phyloP scores from a whole-genome alignment of 2,113 vertebrate species.

The Ceyx melanurus region DNA sequence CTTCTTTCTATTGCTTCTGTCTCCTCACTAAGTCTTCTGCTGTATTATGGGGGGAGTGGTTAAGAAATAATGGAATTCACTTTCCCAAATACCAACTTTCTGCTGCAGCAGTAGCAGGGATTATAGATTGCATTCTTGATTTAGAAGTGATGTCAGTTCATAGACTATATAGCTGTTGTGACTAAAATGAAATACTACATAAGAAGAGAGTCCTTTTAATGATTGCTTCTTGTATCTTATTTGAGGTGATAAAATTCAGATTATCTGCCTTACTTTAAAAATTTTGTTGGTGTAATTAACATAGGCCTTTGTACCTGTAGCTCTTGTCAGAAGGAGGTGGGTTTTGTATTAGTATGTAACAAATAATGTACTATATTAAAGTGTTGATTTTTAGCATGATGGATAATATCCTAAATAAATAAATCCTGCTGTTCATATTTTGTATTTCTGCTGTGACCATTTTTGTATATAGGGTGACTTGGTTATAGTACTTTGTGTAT shows the following conservation, averaged over 20 bases:
- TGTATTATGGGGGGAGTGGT: background rate
- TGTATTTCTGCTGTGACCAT: background rate
- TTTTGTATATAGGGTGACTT: background rate
- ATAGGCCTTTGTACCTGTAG: background rate
- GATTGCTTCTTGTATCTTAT: background rate
- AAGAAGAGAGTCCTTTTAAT: background rate
- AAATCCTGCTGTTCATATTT: background rate
- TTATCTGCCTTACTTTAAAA: background rate
- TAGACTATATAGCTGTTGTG: background rate
- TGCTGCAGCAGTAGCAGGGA: background rate
- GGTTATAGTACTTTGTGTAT: background rate
- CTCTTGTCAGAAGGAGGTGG: background rate
- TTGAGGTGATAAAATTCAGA: background rate
- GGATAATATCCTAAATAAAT: background rate
- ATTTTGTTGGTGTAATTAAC: background rate
- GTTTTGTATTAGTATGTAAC: background rate
- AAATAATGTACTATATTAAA: background rate
- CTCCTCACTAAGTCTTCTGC: background rate
- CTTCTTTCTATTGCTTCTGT: background rate
- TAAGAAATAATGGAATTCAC: background rate
- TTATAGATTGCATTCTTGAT: background rate
- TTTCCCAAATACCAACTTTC: background rate
- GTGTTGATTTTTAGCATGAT: background rate
- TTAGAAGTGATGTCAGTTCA: background rate
- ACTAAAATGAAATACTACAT: background rate